Evolutionary conservation across 1,140 invertebrate species (phyloP).

Genomic region (Pseudomyrmex concolor): DNA sequence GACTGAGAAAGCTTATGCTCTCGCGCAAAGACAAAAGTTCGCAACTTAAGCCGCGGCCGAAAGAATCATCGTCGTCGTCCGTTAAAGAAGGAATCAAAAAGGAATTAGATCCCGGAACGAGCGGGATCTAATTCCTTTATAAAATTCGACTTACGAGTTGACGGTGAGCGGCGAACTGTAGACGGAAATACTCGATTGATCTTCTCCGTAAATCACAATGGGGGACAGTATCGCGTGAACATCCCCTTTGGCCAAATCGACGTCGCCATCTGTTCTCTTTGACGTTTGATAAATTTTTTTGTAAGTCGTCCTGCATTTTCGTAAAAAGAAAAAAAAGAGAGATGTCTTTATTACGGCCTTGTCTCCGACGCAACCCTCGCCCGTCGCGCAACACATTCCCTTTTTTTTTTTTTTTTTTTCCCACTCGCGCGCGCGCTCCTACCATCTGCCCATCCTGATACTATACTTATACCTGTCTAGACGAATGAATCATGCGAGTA

Average conservation of each 20-base stretch:
- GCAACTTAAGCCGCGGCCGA: too few relatives aligned
- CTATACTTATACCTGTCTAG: constrained; percentile 74
- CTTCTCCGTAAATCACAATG: constrained; percentile 54
- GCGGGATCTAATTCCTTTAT: too few relatives aligned
- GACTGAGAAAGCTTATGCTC: constrained; percentile 33
- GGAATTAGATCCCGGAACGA: not conserved
- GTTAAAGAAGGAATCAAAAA: not conserved
- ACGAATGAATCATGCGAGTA: constrained; percentile 75
- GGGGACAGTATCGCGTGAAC: constrained; percentile 61
- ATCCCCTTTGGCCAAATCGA: constrained; percentile 62
- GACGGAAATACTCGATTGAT: constrained; percentile 41
- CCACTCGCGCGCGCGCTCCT: not conserved
- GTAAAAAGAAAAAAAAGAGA: constrained; percentile 41
- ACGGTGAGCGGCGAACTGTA: constrained; percentile 51
- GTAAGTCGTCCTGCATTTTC: constrained; percentile 72
- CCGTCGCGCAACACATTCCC: constrained; percentile 8
- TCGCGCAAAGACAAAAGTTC: not conserved
- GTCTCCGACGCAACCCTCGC: constrained; percentile 23
- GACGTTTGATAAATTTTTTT: not conserved
- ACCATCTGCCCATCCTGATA: constrained; percentile 50
- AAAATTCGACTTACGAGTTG: constrained; percentile 41
- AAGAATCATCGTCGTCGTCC: not conserved
- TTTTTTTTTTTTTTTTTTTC: constrained; percentile 1
- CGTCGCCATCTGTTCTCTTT: constrained; percentile 13
- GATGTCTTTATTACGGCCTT: constrained; percentile 71